Conservation (phyloP, 2,888 invertebrate species). For the Folsomia manolachei region DNA sequence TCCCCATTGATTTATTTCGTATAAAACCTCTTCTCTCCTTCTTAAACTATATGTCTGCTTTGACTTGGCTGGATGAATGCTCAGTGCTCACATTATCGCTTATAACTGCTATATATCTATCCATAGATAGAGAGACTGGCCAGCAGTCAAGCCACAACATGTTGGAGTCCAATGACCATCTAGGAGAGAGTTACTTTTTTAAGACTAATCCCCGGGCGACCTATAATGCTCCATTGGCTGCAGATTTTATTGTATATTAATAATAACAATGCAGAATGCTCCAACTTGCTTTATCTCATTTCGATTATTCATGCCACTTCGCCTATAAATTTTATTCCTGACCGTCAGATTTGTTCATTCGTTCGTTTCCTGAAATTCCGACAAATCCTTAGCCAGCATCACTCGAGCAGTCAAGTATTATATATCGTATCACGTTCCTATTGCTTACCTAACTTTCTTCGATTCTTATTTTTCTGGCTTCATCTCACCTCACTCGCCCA, state of each 20-base stretch:
- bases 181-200: neutral
- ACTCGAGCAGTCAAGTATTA: conserved; percentile 19
- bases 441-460: neutral
- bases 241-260: neutral
- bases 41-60: conserved; percentile 22
- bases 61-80: conserved; percentile 17
- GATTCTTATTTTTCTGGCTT: no score
- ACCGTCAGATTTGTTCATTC: conserved; percentile 46
- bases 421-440: conserved; percentile 11
- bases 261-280: conserved; percentile 9
- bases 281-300: conserved; percentile 49
- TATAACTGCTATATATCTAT: no score
- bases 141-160: neutral
- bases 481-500: no score
- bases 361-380: conserved; percentile 41
- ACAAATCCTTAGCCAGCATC: no score
- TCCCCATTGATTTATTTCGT: conserved; percentile 52
- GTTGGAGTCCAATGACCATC: conserved; percentile 6
- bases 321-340: conserved; percentile 50
- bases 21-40: conserved; percentile 48
- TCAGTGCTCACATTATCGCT: neutral
- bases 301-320: conserved; percentile 52
- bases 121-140: neutral
- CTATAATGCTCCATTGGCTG: neutral
- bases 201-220: conserved; percentile 3